Conservation (phyloP, 2,797 vertebrate genomes). For the Echeneis naucrates region DNA sequence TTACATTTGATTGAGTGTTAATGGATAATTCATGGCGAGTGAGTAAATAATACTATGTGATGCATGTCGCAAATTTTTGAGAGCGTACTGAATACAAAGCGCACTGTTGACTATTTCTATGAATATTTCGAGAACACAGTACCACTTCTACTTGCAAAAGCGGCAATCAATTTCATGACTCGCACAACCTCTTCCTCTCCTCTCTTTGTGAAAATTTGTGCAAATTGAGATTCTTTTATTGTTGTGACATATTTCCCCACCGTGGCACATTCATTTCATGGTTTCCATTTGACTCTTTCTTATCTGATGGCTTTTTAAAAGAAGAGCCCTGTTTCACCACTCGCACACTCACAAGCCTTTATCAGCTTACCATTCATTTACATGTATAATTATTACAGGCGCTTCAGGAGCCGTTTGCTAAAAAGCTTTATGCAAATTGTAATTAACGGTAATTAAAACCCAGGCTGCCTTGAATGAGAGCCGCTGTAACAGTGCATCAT, state of each 20-base stretch:
- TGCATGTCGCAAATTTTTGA: neutral
- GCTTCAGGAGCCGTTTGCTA: constrained; percentile 86
- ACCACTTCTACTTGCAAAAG: constrained; percentile 14
- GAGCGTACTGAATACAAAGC: neutral
- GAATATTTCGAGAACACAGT: neutral
- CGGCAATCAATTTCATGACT: constrained; percentile 6
- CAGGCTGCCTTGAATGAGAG: constrained; percentile 83
- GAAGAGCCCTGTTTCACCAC: constrained; percentile 37
- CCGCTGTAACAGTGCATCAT: constrained; percentile 81
- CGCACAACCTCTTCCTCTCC: constrained; percentile 14
- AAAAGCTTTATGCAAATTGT: constrained; percentile 90
- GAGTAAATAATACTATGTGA: constrained; percentile 71
- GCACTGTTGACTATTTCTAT: neutral
- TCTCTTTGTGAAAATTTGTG: constrained; percentile 32
- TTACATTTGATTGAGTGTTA: constrained; percentile 69
- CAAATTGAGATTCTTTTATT: constrained; percentile 35
- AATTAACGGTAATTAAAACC: constrained; percentile 91
- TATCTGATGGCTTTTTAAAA: constrained; percentile 76
- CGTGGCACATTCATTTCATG: constrained; percentile 34
- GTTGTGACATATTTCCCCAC: constrained; percentile 25
- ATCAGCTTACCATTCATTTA: constrained; percentile 87
- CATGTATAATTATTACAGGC: constrained; percentile 88
- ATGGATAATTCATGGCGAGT: constrained; percentile 71
- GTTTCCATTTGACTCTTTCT: constrained; percentile 67
- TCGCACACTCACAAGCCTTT: constrained; percentile 51